Percentiles rank a stretch among this genome's conserved stretches.
These are phyloP conservation scores for Otolemur garnettii DNA, from an alignment of 2,113 vertebrate genomes.

Conservation along the genomic window DNA sequence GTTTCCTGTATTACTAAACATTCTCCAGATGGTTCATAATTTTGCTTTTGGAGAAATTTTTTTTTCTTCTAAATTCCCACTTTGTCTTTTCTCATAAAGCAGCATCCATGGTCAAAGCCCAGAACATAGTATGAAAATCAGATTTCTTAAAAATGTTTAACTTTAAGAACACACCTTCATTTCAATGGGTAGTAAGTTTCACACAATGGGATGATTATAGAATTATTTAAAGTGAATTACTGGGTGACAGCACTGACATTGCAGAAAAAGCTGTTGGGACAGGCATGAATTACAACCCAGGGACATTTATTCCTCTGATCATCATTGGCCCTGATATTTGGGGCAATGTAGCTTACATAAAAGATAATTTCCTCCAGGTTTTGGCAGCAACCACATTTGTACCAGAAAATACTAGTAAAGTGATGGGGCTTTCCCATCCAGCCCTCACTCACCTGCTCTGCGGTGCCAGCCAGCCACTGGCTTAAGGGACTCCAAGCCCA, in stretches of 20 bases:
- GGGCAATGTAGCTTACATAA: not conserved
- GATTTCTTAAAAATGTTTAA: constrained; percentile 31
- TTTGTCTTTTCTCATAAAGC: constrained; percentile 42
- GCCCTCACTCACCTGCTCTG: not conserved
- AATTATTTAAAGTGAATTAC: constrained; percentile 19
- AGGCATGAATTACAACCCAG: not conserved
- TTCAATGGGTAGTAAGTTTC: not conserved
- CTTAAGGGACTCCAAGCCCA: not conserved
- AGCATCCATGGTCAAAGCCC: not conserved
- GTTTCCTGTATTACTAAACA: constrained; percentile 49
- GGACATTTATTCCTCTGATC: not conserved
- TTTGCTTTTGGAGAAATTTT: constrained; percentile 13
- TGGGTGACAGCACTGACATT: not conserved
- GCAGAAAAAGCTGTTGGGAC: not conserved
- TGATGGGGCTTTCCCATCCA: not conserved
- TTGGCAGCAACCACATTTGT: not conserved
- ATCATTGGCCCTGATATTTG: not conserved
- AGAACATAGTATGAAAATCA: constrained; percentile 27
- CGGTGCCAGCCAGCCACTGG: too few relatives aligned
- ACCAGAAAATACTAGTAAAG: not conserved
- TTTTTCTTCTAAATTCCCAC: not conserved
- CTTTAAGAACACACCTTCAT: not conserved
- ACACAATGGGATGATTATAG: not conserved
- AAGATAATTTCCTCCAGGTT: not conserved
- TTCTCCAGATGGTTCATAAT: constrained; percentile 31